Percentiles rank a stretch among this genome's conserved stretches.
phyloP scores from a whole-genome alignment of 1,140 invertebrate species.

The Drosophila aff. region DNA sequence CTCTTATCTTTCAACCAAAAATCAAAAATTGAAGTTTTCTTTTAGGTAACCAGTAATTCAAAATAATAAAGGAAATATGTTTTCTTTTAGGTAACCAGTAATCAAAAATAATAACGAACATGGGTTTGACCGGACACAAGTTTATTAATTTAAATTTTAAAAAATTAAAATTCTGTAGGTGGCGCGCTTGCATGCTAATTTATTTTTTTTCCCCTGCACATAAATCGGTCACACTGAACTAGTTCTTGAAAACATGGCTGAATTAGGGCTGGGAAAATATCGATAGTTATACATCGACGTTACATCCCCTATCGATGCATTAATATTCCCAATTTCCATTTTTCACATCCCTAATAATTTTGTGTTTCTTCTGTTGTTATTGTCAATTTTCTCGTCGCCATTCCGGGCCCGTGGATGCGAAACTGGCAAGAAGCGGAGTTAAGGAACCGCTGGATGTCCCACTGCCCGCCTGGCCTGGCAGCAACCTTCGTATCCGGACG shows the following conservation, averaged over 20 bases:
- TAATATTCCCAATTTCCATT: background rate
- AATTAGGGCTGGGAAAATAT: background rate
- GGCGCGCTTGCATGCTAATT: too few species aligned
- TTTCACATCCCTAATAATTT: constrained; percentile 8
- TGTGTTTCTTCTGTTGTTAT: constrained; percentile 19
- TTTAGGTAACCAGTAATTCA: background rate
- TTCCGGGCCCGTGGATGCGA: constrained; percentile 1
- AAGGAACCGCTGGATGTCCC: background rate
- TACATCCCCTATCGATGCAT: background rate
- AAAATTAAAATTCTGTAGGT: too few species aligned
- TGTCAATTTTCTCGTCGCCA: constrained; percentile 9
- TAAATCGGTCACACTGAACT: background rate
- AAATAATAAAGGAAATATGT: background rate
- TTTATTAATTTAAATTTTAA: too few species aligned
- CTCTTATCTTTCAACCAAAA: constrained; percentile 79
- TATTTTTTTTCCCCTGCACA: too few species aligned
- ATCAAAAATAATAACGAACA: too few species aligned
- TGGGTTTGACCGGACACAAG: too few species aligned
- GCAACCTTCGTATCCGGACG: background rate
- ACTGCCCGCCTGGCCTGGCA: background rate
- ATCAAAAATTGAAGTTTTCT: background rate
- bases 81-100: too few species aligned
- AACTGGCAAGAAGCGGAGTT: background rate
- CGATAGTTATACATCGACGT: background rate
- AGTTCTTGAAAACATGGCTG: background rate